A percentile compares a stretch with the other conserved stretches of the same genome.
Conservation (phyloP, 2,888 invertebrate genomes). For the Nomada flava region DNA sequence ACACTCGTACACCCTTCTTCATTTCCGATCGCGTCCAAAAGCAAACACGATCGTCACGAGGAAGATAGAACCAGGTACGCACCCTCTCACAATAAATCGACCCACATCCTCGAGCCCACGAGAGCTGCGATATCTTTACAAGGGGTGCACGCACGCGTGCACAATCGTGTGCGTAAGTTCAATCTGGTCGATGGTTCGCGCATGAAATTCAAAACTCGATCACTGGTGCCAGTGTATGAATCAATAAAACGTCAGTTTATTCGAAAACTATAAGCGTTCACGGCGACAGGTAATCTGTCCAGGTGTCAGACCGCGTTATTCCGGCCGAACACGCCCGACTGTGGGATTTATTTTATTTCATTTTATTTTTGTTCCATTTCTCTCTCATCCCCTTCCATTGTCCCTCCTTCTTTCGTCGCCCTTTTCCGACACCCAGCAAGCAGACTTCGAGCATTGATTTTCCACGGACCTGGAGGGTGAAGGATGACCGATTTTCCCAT, state of each 20-base stretch:
- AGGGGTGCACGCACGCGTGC: no score
- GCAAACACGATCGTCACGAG: background rate
- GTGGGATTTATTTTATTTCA: background rate
- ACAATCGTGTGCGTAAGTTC: background rate
- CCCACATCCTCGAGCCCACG: background rate
- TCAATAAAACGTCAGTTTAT: constrained; percentile 46
- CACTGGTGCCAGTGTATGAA: constrained; percentile 3
- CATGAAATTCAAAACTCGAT: constrained; percentile 11
- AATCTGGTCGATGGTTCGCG: background rate
- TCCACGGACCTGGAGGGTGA: constrained; percentile 16
- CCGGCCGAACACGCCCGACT: constrained; percentile 6
- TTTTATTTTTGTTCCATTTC: background rate
- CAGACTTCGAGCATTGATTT: constrained; percentile 39
- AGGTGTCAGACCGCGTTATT: constrained; percentile 26
- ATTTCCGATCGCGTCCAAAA: background rate
- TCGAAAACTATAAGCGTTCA: constrained; percentile 32
- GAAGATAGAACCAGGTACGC: background rate
- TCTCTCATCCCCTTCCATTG: background rate
- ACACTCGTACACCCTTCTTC: no score
- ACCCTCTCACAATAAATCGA: constrained; percentile 4
- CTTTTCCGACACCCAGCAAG: background rate
- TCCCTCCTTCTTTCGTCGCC: background rate
- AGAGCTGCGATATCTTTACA: background rate
- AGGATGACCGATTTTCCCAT: constrained; percentile 22
- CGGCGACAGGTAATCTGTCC: constrained; percentile 43